These are phyloP conservation scores for Mizuhopecten yessoensis DNA, from an alignment of 1,140 invertebrate genomes.

Conservation along the genomic window DNA sequence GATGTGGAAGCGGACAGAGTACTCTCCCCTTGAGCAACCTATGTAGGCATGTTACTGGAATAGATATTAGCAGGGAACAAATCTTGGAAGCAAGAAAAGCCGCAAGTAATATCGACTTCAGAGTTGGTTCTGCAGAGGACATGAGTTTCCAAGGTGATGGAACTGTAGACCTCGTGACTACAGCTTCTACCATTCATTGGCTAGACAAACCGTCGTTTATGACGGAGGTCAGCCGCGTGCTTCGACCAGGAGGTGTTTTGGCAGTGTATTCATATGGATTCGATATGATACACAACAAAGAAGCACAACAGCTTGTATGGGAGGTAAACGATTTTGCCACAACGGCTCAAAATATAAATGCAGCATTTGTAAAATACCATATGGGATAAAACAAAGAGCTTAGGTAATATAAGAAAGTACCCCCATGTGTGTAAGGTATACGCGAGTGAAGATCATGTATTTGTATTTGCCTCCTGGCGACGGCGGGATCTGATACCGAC, in stretches of 20 bases:
- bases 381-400: too few relatives aligned
- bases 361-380: too few relatives aligned
- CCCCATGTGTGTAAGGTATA: too few relatives aligned
- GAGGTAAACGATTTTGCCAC: too few relatives aligned
- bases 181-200: conserved; percentile 84
- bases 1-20: too few relatives aligned
- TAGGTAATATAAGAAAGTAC: too few relatives aligned
- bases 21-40: conserved; percentile 74
- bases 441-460: too few relatives aligned
- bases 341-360: too few relatives aligned
- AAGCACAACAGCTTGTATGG: conserved; percentile 35
- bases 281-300: conserved; percentile 54
- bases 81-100: conserved; percentile 67
- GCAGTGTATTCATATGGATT: conserved; percentile 81
- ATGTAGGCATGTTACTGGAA: conserved; percentile 80
- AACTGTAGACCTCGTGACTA: conserved; percentile 83
- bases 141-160: conserved; percentile 71
- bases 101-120: conserved; percentile 65
- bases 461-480: too few relatives aligned
- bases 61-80: conserved; percentile 69
- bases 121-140: conserved; percentile 80
- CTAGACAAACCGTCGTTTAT: conserved; percentile 84
- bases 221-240: conserved; percentile 80
- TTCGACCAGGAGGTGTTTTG: conserved; percentile 82
- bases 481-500: too few relatives aligned